These are phyloP conservation scores for Strigops habroptila DNA, from an alignment of 2,113 vertebrate genomes.

Conservation along the genomic window DNA sequence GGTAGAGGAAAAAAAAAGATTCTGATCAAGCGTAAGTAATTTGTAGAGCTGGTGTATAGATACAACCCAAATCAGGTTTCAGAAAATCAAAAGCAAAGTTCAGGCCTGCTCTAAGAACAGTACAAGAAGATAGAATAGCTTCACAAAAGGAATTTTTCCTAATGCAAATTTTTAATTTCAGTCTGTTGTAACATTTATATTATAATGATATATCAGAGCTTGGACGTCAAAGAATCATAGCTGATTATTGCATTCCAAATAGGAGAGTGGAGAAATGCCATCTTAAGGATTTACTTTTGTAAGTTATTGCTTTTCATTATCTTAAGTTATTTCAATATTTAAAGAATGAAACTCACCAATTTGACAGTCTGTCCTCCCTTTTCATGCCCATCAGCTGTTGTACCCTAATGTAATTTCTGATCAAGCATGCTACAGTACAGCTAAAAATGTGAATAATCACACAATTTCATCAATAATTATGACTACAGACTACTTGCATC, in stretches of 20 bases:
- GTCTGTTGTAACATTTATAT: background rate
- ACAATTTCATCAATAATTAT: background rate
- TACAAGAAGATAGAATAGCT: background rate
- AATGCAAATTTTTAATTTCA: background rate
- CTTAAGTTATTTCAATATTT: background rate
- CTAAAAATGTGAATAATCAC: background rate
- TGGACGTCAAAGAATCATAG: background rate
- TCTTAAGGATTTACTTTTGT: background rate
- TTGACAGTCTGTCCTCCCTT: background rate
- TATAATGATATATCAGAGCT: background rate
- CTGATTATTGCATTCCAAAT: background rate
- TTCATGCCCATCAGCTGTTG: background rate
- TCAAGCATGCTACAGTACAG: background rate
- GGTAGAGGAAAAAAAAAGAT: background rate
- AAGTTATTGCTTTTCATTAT: background rate
- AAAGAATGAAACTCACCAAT: background rate
- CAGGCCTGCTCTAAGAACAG: background rate
- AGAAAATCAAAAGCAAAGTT: background rate
- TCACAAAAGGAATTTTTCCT: background rate
- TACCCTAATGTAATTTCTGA: background rate
- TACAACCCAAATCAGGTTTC: background rate
- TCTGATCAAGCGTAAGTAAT: background rate
- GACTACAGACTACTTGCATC: background rate
- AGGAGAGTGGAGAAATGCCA: background rate
- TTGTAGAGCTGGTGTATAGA: background rate